phyloP scores from a whole-genome alignment of 2,797 vertebrate species.

The Falco berigora region DNA sequence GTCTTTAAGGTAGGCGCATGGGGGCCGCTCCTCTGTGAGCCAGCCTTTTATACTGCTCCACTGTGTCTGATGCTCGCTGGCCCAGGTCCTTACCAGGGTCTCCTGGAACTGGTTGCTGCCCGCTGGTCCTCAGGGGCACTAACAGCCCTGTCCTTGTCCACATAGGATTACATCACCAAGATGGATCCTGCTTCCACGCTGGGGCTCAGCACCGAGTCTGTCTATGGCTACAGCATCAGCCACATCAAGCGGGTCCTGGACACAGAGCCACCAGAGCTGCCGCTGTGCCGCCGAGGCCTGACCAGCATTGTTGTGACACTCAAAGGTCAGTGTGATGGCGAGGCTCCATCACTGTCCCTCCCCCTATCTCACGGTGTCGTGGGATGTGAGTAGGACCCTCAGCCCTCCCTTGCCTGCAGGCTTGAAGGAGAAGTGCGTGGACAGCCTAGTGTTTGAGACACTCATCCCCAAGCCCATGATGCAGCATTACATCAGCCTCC shows the following conservation, averaged over 20 bases:
- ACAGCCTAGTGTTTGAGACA: conserved; percentile 94
- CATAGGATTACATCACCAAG: conserved; percentile 87
- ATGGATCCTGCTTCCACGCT: conserved; percentile 90
- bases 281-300: conserved; percentile 77
- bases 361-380: rapidly evolving
- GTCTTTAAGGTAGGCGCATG: conserved; percentile 80
- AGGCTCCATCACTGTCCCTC: rapidly evolving
- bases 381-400: background rate
- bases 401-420: conserved; percentile 68
- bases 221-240: conserved; percentile 86
- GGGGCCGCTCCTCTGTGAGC: background rate
- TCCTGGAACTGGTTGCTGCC: background rate
- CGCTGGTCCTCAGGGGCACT: background rate
- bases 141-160: background rate
- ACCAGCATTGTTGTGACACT: conserved; percentile 80
- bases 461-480: conserved; percentile 96
- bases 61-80: background rate
- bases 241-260: conserved; percentile 83
- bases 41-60: background rate
- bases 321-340: conserved; percentile 79
- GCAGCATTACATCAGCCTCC: conserved; percentile 93
- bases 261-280: conserved; percentile 78
- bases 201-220: conserved; percentile 87
- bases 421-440: conserved; percentile 89
- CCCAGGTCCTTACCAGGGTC: background rate